phyloP scores from a whole-genome alignment of 2,888 invertebrate species.

The Sphaerophoria taeniata region DNA sequence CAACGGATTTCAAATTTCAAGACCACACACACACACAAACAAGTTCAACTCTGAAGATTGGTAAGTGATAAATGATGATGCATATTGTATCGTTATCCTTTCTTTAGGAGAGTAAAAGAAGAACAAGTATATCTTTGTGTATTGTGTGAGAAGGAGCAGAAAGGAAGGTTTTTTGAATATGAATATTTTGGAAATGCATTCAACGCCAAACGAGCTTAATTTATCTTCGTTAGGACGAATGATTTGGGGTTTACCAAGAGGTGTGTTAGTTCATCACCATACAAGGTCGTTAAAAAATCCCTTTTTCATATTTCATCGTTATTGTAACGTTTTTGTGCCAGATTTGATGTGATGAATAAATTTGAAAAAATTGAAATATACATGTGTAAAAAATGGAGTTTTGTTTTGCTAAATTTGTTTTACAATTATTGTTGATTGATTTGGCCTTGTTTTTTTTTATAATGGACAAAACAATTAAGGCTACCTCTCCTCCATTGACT shows the following conservation, averaged over 20 bases:
- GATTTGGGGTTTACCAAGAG: conserved; percentile 3
- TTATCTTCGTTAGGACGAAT: conserved; percentile 47
- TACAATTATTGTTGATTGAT: background rate
- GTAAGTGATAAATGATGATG: conserved; percentile 68
- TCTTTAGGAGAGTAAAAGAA: conserved; percentile 10
- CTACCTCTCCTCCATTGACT: too few species aligned
- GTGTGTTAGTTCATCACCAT: background rate
- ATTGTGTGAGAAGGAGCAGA: background rate
- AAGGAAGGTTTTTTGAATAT: conserved; percentile 29
- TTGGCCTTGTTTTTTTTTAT: too few species aligned
- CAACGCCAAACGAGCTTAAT: conserved; percentile 38
- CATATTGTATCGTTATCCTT: conserved; percentile 21
- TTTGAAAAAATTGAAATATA: background rate
- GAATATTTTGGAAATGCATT: conserved; percentile 58
- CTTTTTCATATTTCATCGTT: conserved; percentile 26
- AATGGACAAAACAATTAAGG: too few species aligned
- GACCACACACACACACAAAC: conserved; percentile 14
- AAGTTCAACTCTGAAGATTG: conserved; percentile 18
- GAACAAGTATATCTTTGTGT: background rate
- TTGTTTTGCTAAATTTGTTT: background rate
- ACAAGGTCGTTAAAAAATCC: background rate
- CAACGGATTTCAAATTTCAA: conserved; percentile 59
- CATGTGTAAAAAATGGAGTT: background rate
- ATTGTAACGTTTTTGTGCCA: background rate
- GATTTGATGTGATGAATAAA: background rate